Evolutionary conservation across 2,888 invertebrate species (phyloP).

Genomic region (Epistrophe grossulariae): DNA sequence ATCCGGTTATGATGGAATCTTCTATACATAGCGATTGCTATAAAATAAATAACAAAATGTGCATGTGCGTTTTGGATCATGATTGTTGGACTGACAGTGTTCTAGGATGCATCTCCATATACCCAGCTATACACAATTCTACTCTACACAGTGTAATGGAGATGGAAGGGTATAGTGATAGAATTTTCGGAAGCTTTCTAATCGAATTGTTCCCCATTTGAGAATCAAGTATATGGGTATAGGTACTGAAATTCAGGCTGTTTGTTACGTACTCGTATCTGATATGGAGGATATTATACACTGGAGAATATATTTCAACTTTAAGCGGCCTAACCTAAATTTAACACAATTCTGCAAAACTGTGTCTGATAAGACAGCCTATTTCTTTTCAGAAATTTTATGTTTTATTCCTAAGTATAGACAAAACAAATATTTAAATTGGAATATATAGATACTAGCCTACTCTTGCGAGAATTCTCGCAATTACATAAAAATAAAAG

Average conservation of each 20-base stretch:
- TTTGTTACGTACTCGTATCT: not conserved
- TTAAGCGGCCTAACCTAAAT: not conserved
- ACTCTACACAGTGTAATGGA: not conserved
- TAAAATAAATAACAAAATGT: conserved; percentile 3
- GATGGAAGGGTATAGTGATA: not conserved
- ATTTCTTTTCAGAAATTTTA: not conserved
- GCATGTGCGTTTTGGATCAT: not conserved
- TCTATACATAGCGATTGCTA: not conserved
- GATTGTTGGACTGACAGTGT: not conserved
- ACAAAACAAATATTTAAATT: too few relatives aligned
- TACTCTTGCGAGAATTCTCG: too few relatives aligned
- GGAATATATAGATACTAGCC: too few relatives aligned
- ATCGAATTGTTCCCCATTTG: conserved; percentile 51
- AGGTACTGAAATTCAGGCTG: not conserved
- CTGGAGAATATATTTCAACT: not conserved
- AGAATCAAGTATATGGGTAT: not conserved
- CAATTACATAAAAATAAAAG: too few relatives aligned
- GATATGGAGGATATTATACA: not conserved
- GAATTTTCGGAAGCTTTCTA: conserved; percentile 28
- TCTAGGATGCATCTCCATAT: not conserved
- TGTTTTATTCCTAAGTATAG: not conserved
- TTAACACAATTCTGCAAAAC: not conserved
- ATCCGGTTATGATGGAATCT: conserved; percentile 62
- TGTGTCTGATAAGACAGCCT: not conserved
- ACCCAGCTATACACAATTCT: not conserved